Evolutionary conservation across 2,113 vertebrate genomes (phyloP).

Genomic region (Tetraodon nigroviridis): DNA sequence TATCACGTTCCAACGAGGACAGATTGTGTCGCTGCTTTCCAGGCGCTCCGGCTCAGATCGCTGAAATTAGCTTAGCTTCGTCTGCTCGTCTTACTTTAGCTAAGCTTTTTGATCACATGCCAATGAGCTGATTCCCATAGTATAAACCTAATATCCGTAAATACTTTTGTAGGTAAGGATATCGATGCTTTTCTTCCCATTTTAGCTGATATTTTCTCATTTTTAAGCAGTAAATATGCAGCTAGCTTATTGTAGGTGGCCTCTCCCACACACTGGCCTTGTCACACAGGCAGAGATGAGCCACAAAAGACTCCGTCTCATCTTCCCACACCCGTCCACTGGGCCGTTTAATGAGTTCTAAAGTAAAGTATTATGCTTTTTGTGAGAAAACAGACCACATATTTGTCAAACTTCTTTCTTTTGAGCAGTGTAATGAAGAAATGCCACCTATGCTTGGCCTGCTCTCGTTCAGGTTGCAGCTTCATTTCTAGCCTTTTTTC

Average conservation of each 20-base stretch:
- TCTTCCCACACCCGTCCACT: constrained; percentile 37
- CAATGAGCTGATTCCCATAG: constrained; percentile 10
- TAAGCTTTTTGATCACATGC: constrained; percentile 6
- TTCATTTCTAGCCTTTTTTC: too few relatives aligned
- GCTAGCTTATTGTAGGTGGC: constrained; percentile 36
- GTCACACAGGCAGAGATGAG: constrained; percentile 36
- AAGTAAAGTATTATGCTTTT: not conserved
- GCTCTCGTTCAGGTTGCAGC: too few relatives aligned
- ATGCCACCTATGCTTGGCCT: too few relatives aligned
- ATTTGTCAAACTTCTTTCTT: not conserved
- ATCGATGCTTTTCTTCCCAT: constrained; percentile 3
- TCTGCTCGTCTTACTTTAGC: constrained; percentile 27
- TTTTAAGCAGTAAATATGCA: not conserved
- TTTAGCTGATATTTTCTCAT: not conserved
- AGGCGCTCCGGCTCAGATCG: constrained; percentile 26
- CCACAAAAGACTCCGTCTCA: constrained; percentile 38
- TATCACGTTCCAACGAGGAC: not conserved
- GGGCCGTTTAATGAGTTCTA: constrained; percentile 21
- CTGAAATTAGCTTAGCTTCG: constrained; percentile 24
- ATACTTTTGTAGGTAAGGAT: not conserved
- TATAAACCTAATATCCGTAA: constrained; percentile 10
- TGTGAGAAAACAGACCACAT: too few relatives aligned
- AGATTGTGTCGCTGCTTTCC: constrained; percentile 12
- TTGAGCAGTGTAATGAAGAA: not conserved
- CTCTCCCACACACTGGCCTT: constrained; percentile 47